A percentile compares a stretch with the other conserved stretches of the same genome.
phyloP scores from a whole-genome alignment of 1,140 invertebrate species.

The Drosophila busckii region DNA sequence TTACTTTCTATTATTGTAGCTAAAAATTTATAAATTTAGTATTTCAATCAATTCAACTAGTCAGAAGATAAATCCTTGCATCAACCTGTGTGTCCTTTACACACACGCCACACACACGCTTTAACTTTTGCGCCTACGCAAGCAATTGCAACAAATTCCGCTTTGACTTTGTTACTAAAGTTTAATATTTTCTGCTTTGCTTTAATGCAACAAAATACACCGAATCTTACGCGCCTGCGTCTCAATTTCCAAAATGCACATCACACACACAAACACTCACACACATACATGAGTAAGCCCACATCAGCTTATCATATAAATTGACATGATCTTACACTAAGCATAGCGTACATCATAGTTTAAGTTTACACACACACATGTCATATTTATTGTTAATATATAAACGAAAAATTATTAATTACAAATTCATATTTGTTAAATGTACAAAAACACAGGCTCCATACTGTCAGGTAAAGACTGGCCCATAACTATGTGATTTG shows the following conservation, averaged over 20 bases:
- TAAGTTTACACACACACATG: conserved; percentile 23
- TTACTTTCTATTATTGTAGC: conserved; percentile 23
- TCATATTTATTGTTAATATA: conserved; percentile 32
- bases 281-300: too few species aligned
- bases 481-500: conserved; percentile 33
- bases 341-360: conserved; percentile 23
- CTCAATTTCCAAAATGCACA: conserved; percentile 38
- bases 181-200: conserved; percentile 44
- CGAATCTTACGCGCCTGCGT: conserved; percentile 38
- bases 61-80: conserved; percentile 68
- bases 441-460: conserved; percentile 51
- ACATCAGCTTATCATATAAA: conserved; percentile 64
- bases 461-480: conserved; percentile 70
- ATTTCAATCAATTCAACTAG: conserved; percentile 3
- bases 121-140: conserved; percentile 39
- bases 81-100: conserved; percentile 14
- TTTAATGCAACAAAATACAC: conserved; percentile 42
- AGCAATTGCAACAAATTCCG: conserved; percentile 19
- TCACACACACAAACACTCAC: conserved; percentile 16
- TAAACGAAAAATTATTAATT: conserved; percentile 28
- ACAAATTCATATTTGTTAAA: conserved; percentile 31
- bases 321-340: conserved; percentile 42
- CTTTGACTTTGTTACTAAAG: conserved; percentile 16
- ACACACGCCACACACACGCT: conserved; percentile 30
- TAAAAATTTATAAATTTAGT: conserved; percentile 11